A percentile compares a stretch with the other conserved stretches of the same genome.
phyloP scores from a whole-genome alignment of 2,113 vertebrate species.

The Ptilorrhoa leucosticta region DNA sequence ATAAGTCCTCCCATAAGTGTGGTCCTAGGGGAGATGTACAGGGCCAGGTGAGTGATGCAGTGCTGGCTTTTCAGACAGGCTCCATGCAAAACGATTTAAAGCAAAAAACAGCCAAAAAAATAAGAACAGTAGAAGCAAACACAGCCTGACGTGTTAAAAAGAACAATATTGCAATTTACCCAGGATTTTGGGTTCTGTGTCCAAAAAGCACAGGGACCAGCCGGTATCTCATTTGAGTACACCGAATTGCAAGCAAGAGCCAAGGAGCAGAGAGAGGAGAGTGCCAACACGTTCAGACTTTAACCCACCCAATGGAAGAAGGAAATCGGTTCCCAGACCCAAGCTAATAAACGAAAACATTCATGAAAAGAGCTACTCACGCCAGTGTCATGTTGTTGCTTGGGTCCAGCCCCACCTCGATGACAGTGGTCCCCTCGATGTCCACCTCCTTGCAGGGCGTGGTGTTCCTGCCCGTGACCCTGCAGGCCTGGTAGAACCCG shows the following conservation, averaged over 20 bases:
- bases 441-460: constrained; percentile 97
- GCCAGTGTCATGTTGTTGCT: constrained; percentile 93
- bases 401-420: constrained; percentile 92
- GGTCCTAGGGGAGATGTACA: background rate
- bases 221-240: background rate
- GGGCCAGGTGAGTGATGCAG: background rate
- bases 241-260: background rate
- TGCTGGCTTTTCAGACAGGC: background rate
- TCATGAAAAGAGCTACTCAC: constrained; percentile 71
- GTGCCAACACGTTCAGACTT: background rate
- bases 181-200: background rate
- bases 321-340: background rate
- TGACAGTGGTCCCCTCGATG: constrained; percentile 94
- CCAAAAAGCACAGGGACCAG: background rate
- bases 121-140: background rate
- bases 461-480: constrained; percentile 95
- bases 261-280: background rate
- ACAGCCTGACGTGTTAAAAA: background rate
- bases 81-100: background rate
- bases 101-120: background rate
- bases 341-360: fast-evolving
- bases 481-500: constrained; percentile 98
- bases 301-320: background rate
- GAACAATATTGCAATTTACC: background rate
- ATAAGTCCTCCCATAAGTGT: background rate